Conservation (phyloP, 2,888 invertebrate genomes). For the Chromoteleia sp. region DNA sequence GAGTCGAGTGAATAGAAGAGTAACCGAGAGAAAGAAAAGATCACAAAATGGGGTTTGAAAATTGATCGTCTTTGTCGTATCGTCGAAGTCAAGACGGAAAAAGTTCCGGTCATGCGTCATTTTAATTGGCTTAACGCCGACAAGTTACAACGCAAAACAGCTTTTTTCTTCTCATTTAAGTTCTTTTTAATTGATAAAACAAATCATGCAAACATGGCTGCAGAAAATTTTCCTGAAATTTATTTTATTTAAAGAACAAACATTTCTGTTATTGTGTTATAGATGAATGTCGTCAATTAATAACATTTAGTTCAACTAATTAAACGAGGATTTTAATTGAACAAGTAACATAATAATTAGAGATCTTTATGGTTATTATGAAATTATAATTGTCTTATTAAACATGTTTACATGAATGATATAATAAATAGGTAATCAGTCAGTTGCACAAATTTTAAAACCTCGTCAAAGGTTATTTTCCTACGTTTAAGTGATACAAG, state of each 20-base stretch:
- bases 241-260: background rate
- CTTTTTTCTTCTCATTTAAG: constrained; percentile 59
- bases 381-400: too few relatives aligned
- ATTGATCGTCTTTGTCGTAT: constrained; percentile 74
- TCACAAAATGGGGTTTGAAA: constrained; percentile 62
- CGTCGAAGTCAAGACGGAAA: constrained; percentile 65
- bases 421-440: too few relatives aligned
- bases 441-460: too few relatives aligned
- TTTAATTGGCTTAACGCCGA: constrained; percentile 81
- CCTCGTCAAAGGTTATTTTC: too few relatives aligned
- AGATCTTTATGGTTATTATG: too few relatives aligned
- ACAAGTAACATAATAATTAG: too few relatives aligned
- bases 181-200: constrained; percentile 15
- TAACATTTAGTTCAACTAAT: too few relatives aligned
- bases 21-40: constrained; percentile 14
- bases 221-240: background rate
- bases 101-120: constrained; percentile 81
- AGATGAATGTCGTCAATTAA: too few relatives aligned
- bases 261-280: too few relatives aligned
- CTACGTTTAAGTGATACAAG: background rate
- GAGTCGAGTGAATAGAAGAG: constrained; percentile 17
- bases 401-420: too few relatives aligned
- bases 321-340: too few relatives aligned
- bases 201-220: constrained; percentile 23
- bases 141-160: constrained; percentile 73